Conservation (phyloP, 2,888 invertebrate species). For the Dasysyrphus albostriatus region DNA sequence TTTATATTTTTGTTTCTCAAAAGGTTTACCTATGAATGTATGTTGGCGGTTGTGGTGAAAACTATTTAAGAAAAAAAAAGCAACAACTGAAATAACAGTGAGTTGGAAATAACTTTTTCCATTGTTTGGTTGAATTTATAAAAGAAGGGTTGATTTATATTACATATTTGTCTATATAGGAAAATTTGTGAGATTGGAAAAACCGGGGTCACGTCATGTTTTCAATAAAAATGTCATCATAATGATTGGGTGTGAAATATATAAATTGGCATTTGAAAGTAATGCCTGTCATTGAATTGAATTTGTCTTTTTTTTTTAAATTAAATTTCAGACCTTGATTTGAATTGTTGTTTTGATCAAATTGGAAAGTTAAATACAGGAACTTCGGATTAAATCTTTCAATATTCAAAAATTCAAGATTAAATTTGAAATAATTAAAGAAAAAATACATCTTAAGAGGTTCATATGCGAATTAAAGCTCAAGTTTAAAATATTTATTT, state of each 20-base stretch:
- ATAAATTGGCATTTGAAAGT: not conserved
- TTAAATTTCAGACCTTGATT: not conserved
- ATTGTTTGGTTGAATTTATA: not conserved
- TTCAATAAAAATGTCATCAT: not conserved
- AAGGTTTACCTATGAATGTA: not conserved
- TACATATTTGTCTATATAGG: not conserved
- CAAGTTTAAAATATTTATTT: no score
- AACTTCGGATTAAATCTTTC: no score
- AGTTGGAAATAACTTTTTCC: not conserved
- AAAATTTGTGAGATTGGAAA: not conserved
- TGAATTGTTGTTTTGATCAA: not conserved
- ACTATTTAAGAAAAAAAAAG: not conserved
- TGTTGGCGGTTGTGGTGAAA: not conserved
- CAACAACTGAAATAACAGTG: conserved; percentile 17
- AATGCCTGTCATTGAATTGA: not conserved
- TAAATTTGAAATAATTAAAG: no score
- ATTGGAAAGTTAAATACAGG: not conserved
- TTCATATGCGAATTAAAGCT: no score
- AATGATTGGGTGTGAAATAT: conserved; percentile 15
- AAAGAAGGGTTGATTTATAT: not conserved
- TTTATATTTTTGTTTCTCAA: not conserved
- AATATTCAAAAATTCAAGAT: no score
- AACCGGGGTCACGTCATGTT: not conserved
- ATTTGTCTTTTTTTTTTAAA: not conserved
- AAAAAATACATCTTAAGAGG: no score